Base-by-base conservation (phyloP, 2,797 vertebrate genomes). In the Prunella strophiata region DNA sequence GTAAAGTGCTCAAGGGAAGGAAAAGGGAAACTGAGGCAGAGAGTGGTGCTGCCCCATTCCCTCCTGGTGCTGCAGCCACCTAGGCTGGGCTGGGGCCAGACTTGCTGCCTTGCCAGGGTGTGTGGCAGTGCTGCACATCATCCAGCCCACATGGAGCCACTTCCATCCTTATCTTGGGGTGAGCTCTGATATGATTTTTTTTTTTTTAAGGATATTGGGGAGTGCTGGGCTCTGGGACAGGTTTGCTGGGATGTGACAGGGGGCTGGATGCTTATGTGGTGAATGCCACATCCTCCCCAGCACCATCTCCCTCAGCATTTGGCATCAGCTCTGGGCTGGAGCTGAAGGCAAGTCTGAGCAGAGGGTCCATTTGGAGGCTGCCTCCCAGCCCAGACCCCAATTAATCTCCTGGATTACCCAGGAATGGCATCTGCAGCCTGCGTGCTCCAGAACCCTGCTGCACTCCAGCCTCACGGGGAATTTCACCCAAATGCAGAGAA, bases 331-430 rank as follows among this genome's bases (percentile, higher is more conserved):
- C 52, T 0, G 0, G 72, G 74, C 66, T 73, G 88, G 45, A 92
- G 80, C 89, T 8, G 3, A 57, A 67, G 88, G 45, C 83, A 93
- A 51, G 66, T 73, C 58, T 61, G 79, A 87, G 68, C 81, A 50
- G 88, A 93, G 93, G 94, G 94, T 93, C 91, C 50, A 29, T 88
- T 85, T 91, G 81, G 94, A 96, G 47, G 79, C 85, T 82, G 92
- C 45, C 58, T 94, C 65, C 51, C 52, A 85, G 54, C 58, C 86
- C 95, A 95, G 92, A 96, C 94, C 95, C 90, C 89, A 94, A 96
- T 94, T 96, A 95, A 97, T 96, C 96, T 96, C 91, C 74, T 50
- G 93, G 95, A 97, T 97, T 96, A 96, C 76, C 93, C 88, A 94
- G 89, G 93, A 96, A 95, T 94, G 94, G 94, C 94, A 96, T 95